Evolutionary conservation across 2,797 vertebrate species (phyloP).

Genomic region (Hippopotamyrus pictus): DNA sequence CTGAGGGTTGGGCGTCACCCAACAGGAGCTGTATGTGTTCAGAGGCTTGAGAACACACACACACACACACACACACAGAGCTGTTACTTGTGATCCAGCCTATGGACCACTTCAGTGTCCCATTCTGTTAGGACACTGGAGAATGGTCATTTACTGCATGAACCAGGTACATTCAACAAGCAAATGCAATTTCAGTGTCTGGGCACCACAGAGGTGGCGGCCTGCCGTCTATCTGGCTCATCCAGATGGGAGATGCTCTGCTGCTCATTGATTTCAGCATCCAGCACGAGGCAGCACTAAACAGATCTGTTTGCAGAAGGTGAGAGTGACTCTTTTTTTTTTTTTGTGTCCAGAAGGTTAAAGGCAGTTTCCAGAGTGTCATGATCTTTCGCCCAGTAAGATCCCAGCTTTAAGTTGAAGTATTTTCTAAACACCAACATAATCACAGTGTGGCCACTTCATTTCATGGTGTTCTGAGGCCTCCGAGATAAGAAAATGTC

Average conservation of each 20-base stretch:
- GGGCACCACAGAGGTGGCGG: background rate
- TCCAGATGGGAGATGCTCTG: background rate
- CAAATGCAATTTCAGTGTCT: background rate
- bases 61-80: background rate
- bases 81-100: background rate
- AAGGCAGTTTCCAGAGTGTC: background rate
- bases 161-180: background rate
- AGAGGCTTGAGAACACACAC: background rate
- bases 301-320: background rate
- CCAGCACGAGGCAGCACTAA: background rate
- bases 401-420: background rate
- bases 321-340: background rate
- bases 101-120: background rate
- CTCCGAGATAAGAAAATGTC: background rate
- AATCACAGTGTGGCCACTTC: background rate
- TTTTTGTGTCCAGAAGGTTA: background rate
- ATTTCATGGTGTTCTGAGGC: background rate
- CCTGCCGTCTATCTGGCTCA: background rate
- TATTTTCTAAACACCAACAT: background rate
- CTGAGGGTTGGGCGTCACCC: background rate
- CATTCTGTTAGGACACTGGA: background rate
- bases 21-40: background rate
- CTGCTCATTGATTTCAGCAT: background rate
- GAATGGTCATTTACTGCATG: background rate
- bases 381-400: background rate